phyloP scores from a whole-genome alignment of 2,888 invertebrate species.

The Plusia festucae region DNA sequence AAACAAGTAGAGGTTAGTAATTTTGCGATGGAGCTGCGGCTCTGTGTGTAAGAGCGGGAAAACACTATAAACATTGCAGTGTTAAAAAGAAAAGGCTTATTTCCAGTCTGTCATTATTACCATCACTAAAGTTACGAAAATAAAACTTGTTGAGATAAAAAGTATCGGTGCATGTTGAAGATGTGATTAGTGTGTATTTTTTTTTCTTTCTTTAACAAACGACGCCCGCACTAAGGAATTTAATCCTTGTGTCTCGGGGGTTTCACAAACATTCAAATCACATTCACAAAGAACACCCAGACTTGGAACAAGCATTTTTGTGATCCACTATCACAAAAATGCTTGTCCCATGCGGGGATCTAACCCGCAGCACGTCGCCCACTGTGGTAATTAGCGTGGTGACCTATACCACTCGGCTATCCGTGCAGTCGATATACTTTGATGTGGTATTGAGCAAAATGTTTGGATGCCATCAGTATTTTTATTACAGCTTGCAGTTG shows the following conservation, averaged over 20 bases:
- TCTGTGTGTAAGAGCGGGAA: not conserved
- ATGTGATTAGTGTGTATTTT: conserved; percentile 16
- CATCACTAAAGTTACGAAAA: conserved; percentile 3
- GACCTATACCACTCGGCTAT: too few species aligned
- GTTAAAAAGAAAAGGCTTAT: not conserved
- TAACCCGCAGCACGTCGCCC: too few species aligned
- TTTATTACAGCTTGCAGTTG: not conserved
- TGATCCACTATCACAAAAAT: too few species aligned
- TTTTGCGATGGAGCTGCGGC: not conserved
- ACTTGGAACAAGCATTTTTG: too few species aligned
- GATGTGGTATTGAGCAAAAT: not conserved
- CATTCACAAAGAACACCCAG: too few species aligned
- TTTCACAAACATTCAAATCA: too few species aligned
- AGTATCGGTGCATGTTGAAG: conserved; percentile 29
- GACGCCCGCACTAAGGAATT: too few species aligned
- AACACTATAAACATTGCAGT: not conserved
- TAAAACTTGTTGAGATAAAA: conserved; percentile 18
- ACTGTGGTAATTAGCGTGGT: too few species aligned
- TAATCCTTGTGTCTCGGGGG: too few species aligned
- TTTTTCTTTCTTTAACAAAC: too few species aligned
- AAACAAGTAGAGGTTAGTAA: not conserved
- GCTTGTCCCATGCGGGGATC: too few species aligned
- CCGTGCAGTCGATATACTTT: too few species aligned
- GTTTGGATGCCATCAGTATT: not conserved
- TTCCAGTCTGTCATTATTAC: not conserved